Percentiles rank a stretch among this genome's conserved stretches.
Conservation (phyloP, 2,113 vertebrate species). For the Ploceus nigricollis region DNA sequence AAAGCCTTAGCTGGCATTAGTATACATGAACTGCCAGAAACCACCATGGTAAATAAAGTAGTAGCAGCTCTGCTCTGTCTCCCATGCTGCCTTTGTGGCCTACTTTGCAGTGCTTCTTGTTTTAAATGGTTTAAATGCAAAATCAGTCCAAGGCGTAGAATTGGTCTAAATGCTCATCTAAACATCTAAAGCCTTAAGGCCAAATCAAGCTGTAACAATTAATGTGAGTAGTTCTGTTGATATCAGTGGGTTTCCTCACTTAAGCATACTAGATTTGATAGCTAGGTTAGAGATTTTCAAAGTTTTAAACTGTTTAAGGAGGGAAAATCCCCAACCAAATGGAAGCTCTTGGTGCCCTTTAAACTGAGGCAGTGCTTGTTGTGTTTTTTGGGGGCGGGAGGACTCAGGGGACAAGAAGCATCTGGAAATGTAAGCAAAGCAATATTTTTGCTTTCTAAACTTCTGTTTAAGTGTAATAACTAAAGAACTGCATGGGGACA, state of each 20-base stretch:
- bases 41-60: background rate
- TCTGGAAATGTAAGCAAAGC: background rate
- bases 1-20: background rate
- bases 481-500: background rate
- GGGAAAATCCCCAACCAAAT: background rate
- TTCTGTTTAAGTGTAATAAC: background rate
- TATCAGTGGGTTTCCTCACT: conserved; percentile 1
- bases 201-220: background rate
- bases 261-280: background rate
- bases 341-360: background rate
- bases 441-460: background rate
- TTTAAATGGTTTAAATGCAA: background rate
- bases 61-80: background rate
- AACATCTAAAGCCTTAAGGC: background rate
- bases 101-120: background rate
- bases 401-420: background rate
- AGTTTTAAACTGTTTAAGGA: background rate
- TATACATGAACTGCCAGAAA: background rate
- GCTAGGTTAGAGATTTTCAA: conserved; percentile 4
- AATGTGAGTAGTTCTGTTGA: background rate
- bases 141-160: background rate
- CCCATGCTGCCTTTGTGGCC: accelerated
- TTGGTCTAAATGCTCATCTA: background rate
- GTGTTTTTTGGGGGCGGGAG: accelerated
- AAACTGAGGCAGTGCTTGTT: background rate